Conservation (phyloP, 2,113 vertebrate genomes). For the Equus przewalskii region DNA sequence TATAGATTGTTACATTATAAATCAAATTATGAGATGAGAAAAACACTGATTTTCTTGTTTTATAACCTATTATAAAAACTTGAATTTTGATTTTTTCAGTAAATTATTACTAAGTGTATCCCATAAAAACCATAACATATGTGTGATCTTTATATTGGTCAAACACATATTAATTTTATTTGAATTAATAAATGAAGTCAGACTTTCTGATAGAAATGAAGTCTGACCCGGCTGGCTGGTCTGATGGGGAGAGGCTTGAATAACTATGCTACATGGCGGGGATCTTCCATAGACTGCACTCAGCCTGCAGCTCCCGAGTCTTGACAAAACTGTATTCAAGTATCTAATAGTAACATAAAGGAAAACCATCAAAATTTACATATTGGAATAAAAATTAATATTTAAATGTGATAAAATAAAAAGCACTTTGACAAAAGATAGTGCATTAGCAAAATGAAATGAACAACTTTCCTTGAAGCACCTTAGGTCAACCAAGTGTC, state of each 20-base stretch:
- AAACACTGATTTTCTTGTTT: neutral
- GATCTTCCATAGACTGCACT: neutral
- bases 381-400: neutral
- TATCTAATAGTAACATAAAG: neutral
- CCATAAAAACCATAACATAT: neutral
- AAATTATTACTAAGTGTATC: neutral
- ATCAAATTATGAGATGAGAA: neutral
- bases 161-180: constrained; percentile 4
- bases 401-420: neutral
- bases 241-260: neutral
- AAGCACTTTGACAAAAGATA: neutral
- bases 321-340: neutral
- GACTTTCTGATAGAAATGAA: neutral
- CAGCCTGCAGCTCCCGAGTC: neutral
- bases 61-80: constrained; percentile 7
- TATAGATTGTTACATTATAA: neutral
- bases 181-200: constrained; percentile 24
- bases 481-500: neutral
- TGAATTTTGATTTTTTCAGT: constrained; percentile 25
- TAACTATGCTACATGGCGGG: neutral
- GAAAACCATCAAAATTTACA: constrained; percentile 33
- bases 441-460: neutral
- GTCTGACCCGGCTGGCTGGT: neutral
- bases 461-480: neutral
- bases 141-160: neutral